Evolutionary conservation across 1,140 invertebrate species (phyloP).

Genomic region (Orchestia grillus): DNA sequence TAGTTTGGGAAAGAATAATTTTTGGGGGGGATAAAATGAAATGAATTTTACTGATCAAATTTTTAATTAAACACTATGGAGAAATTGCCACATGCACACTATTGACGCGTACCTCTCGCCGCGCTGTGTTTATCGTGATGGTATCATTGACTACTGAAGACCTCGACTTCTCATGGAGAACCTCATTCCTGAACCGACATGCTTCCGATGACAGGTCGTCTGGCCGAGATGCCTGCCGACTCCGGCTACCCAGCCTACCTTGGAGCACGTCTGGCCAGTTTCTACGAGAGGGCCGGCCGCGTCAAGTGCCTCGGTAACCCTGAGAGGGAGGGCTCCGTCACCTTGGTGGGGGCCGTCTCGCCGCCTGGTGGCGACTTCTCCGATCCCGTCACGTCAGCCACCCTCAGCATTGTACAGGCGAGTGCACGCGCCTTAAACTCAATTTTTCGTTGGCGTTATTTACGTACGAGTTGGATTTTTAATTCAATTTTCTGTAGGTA

Average conservation of each 20-base stretch:
- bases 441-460: too few relatives aligned
- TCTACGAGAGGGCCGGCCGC: constrained; percentile 98
- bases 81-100: too few relatives aligned
- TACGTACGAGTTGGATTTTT: too few relatives aligned
- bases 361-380: constrained; percentile 99
- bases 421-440: neutral
- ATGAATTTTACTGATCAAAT: too few relatives aligned
- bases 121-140: too few relatives aligned
- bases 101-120: too few relatives aligned
- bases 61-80: too few relatives aligned
- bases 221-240: constrained; percentile 99
- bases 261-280: constrained; percentile 96
- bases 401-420: constrained; percentile 99
- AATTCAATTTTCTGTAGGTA: too few relatives aligned
- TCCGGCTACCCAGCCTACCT: constrained; percentile 99
- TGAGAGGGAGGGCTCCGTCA: constrained; percentile 96
- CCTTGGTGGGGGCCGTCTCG: constrained; percentile 99
- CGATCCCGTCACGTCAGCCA: constrained; percentile 99
- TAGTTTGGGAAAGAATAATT: too few relatives aligned
- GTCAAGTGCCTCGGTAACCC: constrained; percentile 98
- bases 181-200: neutral
- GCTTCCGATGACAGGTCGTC: constrained; percentile 77
- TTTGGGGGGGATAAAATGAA: too few relatives aligned
- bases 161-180: too few relatives aligned
- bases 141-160: too few relatives aligned